A percentile compares a stretch with the other conserved stretches of the same genome.
phyloP scores from a whole-genome alignment of 53 echinoderm and acorn worm species.

The Echinometra lucunter region DNA sequence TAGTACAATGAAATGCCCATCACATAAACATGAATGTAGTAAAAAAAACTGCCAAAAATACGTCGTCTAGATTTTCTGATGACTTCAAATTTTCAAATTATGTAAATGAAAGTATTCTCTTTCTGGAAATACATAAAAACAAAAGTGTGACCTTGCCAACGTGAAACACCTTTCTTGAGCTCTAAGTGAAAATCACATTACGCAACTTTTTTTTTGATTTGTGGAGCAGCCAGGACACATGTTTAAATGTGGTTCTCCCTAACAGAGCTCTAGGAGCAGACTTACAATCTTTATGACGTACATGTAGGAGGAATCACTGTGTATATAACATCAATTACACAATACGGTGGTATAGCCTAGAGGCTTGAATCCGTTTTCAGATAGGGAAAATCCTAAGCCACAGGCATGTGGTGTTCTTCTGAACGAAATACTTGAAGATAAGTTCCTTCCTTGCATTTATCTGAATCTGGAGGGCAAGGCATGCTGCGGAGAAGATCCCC shows the following conservation, averaged over 20 bases:
- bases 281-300: background rate
- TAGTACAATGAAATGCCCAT: no score
- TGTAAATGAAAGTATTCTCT: no score
- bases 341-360: background rate
- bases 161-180: no score
- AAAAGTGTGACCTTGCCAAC: no score
- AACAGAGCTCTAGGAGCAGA: background rate
- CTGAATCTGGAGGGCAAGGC: background rate
- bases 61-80: no score
- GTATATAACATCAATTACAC: background rate
- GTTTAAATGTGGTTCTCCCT: background rate
- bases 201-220: no score
- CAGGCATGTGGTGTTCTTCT: background rate
- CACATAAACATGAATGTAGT: no score
- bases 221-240: no score
- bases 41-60: no score
- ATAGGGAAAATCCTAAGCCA: background rate
- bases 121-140: no score
- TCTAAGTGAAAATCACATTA: no score
- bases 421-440: background rate
- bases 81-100: no score
- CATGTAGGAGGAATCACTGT: background rate
- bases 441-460: background rate
- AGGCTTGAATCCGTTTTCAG: background rate
- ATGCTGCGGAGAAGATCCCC: background rate